Evolutionary conservation across 1,140 invertebrate species (phyloP).

Genomic region (Heterodera carotae): DNA sequence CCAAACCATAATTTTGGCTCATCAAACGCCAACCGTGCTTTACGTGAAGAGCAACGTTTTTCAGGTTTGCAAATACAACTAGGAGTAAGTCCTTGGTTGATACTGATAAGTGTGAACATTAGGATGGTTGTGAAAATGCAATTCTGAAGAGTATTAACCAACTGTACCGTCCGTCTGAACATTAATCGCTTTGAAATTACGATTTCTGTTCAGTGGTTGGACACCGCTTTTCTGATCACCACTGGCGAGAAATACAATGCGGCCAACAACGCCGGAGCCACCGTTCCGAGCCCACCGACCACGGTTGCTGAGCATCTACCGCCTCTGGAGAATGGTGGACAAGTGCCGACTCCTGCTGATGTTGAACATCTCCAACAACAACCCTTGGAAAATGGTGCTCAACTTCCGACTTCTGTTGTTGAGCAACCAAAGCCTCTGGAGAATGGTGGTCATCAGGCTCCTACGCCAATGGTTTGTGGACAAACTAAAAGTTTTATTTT

Average conservation of each 20-base stretch:
- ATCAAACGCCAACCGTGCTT: constrained; percentile 27
- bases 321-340: constrained; percentile 14
- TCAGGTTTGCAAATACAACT: constrained; percentile 7
- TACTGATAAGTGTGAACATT: too few relatives aligned
- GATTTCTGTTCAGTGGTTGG: constrained; percentile 34
- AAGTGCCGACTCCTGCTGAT: too few relatives aligned
- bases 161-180: too few relatives aligned
- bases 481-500: not conserved
- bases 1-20: constrained; percentile 35
- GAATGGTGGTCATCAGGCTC: constrained; percentile 13
- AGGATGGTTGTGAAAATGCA: not conserved
- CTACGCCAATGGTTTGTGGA: not conserved
- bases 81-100: too few relatives aligned
- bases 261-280: constrained; percentile 15
- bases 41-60: constrained; percentile 42
- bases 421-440: constrained; percentile 3
- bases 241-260: constrained; percentile 12
- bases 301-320: constrained; percentile 17
- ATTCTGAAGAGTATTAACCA: not conserved
- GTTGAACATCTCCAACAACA: too few relatives aligned
- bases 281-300: not conserved
- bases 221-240: constrained; percentile 28
- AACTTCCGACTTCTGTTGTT: too few relatives aligned
- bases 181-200: too few relatives aligned
- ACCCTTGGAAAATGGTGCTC: too few relatives aligned